Percentiles rank a stretch among this genome's conserved stretches.
These are phyloP conservation scores for Philaethria dido DNA, from an alignment of 2,888 invertebrate species.

Conservation along the genomic window DNA sequence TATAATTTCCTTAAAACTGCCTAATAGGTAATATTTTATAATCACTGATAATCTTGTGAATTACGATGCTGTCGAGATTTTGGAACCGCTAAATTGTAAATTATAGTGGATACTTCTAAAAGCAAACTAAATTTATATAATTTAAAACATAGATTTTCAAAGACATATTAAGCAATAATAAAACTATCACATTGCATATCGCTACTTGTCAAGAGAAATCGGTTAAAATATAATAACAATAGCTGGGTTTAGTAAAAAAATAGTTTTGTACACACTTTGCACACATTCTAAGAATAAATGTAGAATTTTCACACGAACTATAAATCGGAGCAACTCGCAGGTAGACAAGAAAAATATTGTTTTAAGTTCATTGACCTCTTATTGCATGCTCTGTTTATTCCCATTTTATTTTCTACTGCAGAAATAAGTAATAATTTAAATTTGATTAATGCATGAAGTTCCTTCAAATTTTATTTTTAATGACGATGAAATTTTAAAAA, in stretches of 20 bases:
- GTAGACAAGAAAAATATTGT: slow-evolving; percentile 46
- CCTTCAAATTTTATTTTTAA: not conserved
- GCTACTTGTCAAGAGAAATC: slow-evolving; percentile 34
- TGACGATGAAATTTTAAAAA: not conserved
- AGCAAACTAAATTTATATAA: no score
- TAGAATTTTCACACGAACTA: slow-evolving; percentile 68
- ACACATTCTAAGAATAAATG: slow-evolving; percentile 38
- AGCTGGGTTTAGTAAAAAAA: slow-evolving; percentile 29
- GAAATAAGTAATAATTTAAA: slow-evolving; percentile 3
- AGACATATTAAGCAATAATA: not conserved
- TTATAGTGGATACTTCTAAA: no score
- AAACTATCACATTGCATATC: slow-evolving; percentile 38
- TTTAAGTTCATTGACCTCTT: slow-evolving; percentile 46
- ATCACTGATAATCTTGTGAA: no score
- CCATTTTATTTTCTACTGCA: slow-evolving; percentile 13
- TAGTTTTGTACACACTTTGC: slow-evolving; percentile 30
- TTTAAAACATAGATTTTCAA: not conserved
- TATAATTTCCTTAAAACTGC: no score
- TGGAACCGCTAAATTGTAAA: no score
- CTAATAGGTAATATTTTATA: no score
- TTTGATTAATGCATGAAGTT: slow-evolving; percentile 2
- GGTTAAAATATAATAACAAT: slow-evolving; percentile 25
- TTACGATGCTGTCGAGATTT: no score
- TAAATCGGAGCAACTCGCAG: slow-evolving; percentile 52
- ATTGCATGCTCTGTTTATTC: slow-evolving; percentile 40